Evolutionary conservation across 2,888 invertebrate species (phyloP).

Genomic region (Lasioglossum calceatum): DNA sequence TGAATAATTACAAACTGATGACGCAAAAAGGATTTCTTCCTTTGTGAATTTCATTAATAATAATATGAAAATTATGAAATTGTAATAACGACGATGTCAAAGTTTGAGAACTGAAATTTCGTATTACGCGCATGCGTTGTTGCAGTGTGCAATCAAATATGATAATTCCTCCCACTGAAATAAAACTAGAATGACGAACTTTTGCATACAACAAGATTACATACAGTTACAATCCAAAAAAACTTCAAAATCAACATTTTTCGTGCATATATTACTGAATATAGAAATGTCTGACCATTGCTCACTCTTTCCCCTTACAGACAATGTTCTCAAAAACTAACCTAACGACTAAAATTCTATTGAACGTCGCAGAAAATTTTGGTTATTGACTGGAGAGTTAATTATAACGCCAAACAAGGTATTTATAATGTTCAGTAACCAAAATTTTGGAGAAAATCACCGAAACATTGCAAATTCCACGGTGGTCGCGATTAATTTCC

Average conservation of each 20-base stretch:
- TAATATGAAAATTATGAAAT: constrained; percentile 2
- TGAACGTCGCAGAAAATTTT: background rate
- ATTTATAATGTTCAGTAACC: background rate
- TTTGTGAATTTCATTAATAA: constrained; percentile 9
- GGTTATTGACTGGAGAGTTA: background rate
- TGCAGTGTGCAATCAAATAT: background rate
- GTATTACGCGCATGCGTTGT: background rate
- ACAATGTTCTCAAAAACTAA: background rate
- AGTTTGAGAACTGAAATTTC: background rate
- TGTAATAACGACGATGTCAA: background rate
- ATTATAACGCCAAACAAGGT: background rate
- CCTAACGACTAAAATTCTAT: background rate
- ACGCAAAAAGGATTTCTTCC: background rate
- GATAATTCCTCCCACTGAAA: background rate
- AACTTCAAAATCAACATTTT: background rate
- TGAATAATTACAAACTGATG: background rate
- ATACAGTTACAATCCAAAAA: background rate
- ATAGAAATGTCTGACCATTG: background rate
- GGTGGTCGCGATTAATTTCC: constrained; percentile 54
- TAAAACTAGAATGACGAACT: background rate
- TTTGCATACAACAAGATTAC: background rate
- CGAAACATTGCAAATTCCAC: background rate
- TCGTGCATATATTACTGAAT: background rate
- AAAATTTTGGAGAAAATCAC: background rate
- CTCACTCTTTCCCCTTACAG: background rate